Percentiles rank a stretch among this genome's conserved stretches.
These are phyloP conservation scores for Atherinomorus stipes DNA, from an alignment of 2,113 vertebrate genomes.

Conservation along the genomic window DNA sequence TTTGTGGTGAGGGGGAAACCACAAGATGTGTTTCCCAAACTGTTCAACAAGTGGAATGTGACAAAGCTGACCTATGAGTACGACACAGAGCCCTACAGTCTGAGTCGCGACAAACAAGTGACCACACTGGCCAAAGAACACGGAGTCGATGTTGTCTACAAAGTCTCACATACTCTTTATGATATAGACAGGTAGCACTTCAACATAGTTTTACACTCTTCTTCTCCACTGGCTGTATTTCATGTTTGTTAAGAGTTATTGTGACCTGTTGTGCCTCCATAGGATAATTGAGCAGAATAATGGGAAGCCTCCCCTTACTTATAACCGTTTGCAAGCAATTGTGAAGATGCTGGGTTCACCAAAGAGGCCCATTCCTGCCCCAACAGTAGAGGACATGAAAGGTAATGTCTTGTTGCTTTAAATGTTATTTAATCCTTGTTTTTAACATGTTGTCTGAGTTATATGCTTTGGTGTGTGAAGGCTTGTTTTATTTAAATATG, in stretches of 20 bases:
- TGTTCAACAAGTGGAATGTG: slow-evolving; percentile 77
- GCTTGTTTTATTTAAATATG: too few species aligned
- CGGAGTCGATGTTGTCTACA: slow-evolving; percentile 72
- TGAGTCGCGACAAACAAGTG: slow-evolving; percentile 60
- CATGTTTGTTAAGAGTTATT: neutral
- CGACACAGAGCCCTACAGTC: slow-evolving; percentile 79
- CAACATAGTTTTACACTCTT: neutral
- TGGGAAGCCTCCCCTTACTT: slow-evolving; percentile 80
- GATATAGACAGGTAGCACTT: slow-evolving; percentile 71
- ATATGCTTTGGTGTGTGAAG: too few species aligned
- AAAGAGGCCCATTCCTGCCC: slow-evolving; percentile 67
- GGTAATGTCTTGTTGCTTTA: too few species aligned
- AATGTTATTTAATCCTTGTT: too few species aligned
- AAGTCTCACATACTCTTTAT: slow-evolving; percentile 81
- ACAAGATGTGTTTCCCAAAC: slow-evolving; percentile 73
- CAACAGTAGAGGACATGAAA: slow-evolving; percentile 66
- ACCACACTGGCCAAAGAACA: slow-evolving; percentile 63
- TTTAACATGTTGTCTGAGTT: too few species aligned
- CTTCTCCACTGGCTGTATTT: neutral
- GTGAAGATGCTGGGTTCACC: slow-evolving; percentile 63
- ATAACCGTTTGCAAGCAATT: slow-evolving; percentile 75
- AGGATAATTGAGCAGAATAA: slow-evolving; percentile 82
- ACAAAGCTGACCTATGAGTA: slow-evolving; percentile 78
- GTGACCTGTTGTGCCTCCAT: neutral
- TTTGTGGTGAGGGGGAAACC: slow-evolving; percentile 78